Base-by-base conservation (phyloP, 92 coral and sea anemone genomes). In the Phenganax marumi region DNA sequence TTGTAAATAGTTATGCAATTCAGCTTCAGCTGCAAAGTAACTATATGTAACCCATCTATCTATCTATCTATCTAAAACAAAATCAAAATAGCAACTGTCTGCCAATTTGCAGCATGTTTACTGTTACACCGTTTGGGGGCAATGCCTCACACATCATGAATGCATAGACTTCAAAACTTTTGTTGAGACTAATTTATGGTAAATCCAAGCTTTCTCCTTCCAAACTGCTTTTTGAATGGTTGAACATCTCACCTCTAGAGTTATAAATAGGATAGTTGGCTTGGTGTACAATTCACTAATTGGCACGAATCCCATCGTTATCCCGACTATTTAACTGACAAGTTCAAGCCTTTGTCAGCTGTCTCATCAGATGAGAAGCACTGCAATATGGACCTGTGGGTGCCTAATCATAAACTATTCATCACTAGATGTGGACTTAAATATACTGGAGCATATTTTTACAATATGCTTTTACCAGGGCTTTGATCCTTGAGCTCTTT, bases 101-200 rank as follows among this genome's bases (percentile, higher is more conserved):
- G n/a, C n/a, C n/a, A n/a, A n/a, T n/a, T n/a, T n/a, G n/a, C n/a
- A n/a, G n/a, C n/a, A n/a, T n/a, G n/a, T n/a, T n/a, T n/a, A 84
- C 66, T 84, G 77, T 26, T 39, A 16, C 51, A 75, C 56, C 8
- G 52, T 84, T 7, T 74, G 87, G 84, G 87, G 87, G 10, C 77
- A 75, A 65, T 84, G 6, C 49, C 66, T 46, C 84, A 84, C 54
- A 21, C 47, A 26, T 10, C 82, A 23, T 48, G 87, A 76, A 76
- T 84, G 10, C 57, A 76, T 50, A 84, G 76, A 52, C 65, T 84
- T n/a, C 83, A 75, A 64, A 84, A 57, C 52, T 84, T 23, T 21
- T 56, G 8, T 23, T 82, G 13, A 72, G 86, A 39, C 0, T 82
- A 49, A 71, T 82, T 0, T 84, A 74, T 84, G 82, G 73, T 70